Evolutionary conservation across 2,113 vertebrate genomes (phyloP), one percentile per base, ranked within the genome.

Genomic region (Toxotes chatareus): DNA sequence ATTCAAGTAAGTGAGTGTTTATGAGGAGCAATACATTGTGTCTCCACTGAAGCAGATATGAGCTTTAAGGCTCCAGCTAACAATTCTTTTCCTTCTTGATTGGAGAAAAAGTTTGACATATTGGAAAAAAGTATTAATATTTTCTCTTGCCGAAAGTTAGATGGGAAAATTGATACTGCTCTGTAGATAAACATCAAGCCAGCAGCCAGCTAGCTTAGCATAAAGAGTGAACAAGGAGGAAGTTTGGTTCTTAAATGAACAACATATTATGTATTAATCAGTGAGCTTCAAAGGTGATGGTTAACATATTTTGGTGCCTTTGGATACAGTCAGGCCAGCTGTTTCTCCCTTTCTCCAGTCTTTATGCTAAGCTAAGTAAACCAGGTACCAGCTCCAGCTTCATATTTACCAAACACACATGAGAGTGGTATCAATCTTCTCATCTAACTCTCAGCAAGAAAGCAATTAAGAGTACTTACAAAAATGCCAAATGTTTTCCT

Each of bases 1-100:
- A 85, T 62, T 80, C 31, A 40, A 31, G 32, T 71, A 84, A 85
- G 81, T 66, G 79, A 61, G 72, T 59, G 80, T 59, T 77, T 60
- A 66, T 66, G 76, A 81, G 34, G 57, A 36, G 12, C 19, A 16
- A 57, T 44, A 21, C 59, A 49, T 36, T 51, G 12, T 42, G 40
- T 81, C 60, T 69, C 27, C 32, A 12, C 49, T 38, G 57, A 49
- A 46, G 73, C 82, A 66, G n/a, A 64, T 60, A 53, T n/a, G 42
- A 76, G 73, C 27, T 63, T 42, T 0, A 40, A 36, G 60, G n/a
- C 51, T 21, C 46, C 12, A 27, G 44, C 69, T 46, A 14, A 69
- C 38, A 34, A 69, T 27, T 59, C 2, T 73, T 36, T 12, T 10
- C 51, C 61, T 38, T 19, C 16, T 38, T 38, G 21, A 69, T 75